Percentiles rank a stretch among this genome's conserved stretches.
These are phyloP conservation scores for Heliconius nattereri DNA, from an alignment of 1,140 invertebrate genomes.

Conservation along the genomic window DNA sequence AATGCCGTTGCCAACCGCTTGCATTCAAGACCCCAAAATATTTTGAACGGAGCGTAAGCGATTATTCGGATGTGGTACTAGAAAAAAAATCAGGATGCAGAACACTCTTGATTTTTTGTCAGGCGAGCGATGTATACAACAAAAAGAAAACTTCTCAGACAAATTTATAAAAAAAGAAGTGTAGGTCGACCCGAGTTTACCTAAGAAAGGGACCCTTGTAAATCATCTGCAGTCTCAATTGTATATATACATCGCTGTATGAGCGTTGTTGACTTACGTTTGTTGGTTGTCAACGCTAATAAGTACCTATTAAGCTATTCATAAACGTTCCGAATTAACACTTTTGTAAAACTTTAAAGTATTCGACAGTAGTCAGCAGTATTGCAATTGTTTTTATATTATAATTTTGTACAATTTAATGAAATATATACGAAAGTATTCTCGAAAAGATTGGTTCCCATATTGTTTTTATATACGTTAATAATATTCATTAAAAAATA, in stretches of 20 bases:
- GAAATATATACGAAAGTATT: constrained; percentile 5
- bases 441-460: constrained; percentile 31
- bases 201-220: constrained; percentile 80
- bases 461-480: constrained; percentile 39
- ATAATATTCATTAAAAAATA: constrained; percentile 41
- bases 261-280: constrained; percentile 75
- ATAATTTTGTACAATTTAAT: background rate
- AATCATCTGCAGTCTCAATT: constrained; percentile 76
- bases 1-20: constrained; percentile 55
- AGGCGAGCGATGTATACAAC: constrained; percentile 67
- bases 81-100: constrained; percentile 76
- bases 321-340: constrained; percentile 24
- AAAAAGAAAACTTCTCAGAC: constrained; percentile 73
- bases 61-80: constrained; percentile 80
- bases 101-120: constrained; percentile 73
- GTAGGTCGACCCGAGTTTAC: constrained; percentile 75
- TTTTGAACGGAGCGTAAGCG: constrained; percentile 76
- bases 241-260: constrained; percentile 65
- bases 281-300: constrained; percentile 74
- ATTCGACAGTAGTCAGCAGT: background rate
- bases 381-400: background rate
- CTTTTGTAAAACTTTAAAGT: background rate
- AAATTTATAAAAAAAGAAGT: constrained; percentile 76
- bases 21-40: constrained; percentile 76
- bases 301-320: constrained; percentile 74